Evolutionary conservation across 92 coral and sea anemone genomes (phyloP), one percentile per base, ranked within the genome.

Genomic region (Zoanthus sansibaricus): DNA sequence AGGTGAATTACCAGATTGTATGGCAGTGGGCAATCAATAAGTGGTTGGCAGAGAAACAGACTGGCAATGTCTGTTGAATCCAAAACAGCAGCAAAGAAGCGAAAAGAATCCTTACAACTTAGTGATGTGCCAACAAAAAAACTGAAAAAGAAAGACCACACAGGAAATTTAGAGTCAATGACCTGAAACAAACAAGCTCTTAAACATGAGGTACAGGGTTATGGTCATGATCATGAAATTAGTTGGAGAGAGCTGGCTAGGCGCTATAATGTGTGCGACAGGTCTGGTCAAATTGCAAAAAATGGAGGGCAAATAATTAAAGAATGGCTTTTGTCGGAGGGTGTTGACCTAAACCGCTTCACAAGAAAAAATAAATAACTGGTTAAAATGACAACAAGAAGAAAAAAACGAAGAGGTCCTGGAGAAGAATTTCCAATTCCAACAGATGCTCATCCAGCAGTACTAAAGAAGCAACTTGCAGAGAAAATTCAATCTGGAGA

Each of bases 1-100:
- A 25, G 25, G 25, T 25, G 0, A 25, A 25, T 25, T 69, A 30
- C 55, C 87, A 90, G 93, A 82, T 72, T 82, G 31, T 87, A 80
- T 82, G 88, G 86, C 12, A 82, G 73, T 67, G 90, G 82, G n/a
- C 88, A 91, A 85, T 91, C 93, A 18, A 73, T 91, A 37, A 82
- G 86, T 55, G 82, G 75, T 7, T 86, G 89, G 89, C 54, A 64
- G 10, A 82, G 30, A 69, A 77, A 52, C 76, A 45, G 89, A 64
- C 37, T 78, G 66, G 86, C 86, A 52, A 25, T 68, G 74, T 77
- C 86, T 15, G 71, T 44, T 87, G 89, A 87, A 48, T 33, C 86
- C 11, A 79, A 86, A 46, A 79, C 68, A 77, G 75, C 86, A 78
- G 90, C 90, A 78, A 87, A 52, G 79, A 25, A 25, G 25, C 25